Evolutionary conservation across 2,113 vertebrate species (phyloP), one percentile per base, ranked within the genome.

Genomic region (Amia ocellicauda): DNA sequence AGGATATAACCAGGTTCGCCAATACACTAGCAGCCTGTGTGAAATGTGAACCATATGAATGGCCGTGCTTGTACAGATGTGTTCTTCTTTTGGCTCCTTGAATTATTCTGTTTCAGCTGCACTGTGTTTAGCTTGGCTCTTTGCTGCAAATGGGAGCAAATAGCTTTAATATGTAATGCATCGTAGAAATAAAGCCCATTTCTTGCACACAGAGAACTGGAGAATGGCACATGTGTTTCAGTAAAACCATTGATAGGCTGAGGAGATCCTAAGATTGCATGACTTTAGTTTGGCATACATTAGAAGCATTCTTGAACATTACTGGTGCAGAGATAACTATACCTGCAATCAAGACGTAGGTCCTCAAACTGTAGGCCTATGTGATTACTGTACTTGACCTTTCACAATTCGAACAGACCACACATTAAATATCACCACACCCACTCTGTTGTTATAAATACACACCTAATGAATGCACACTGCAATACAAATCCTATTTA

Each of bases 81-180:
- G 50, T 40, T 66, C 61, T 36, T 31, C 55, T 49, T 36, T 62
- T 62, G 67, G 40, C 43, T 24, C 5, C 57, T 45, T 26, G 26
- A 40, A 66, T 29, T 63, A 60, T 68, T 69, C 47, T 69, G 70
- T 67, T 79, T 75, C 79, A 86, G 80, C 81, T 82, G 73, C 69
- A 70, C 60, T 36, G 36, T 82, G 77, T 75, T 83, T 83, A 74
- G 70, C 52, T 81, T 85, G 83, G 79, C 77, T 51, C 54, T 8
- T 0, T 51, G 29, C 1, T 71, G 60, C 62, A 70, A 76, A 77
- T 62, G 3, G 70, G 74, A 78, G 69, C 76, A 78, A 71, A 73
- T 79, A 59, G 69, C 71, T 84, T 71, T 67, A 47, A 47, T 47
- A 75, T 74, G 69, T 78, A 74, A 78, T 70, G 63, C 52, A 60